Percentiles rank a stretch among this genome's conserved stretches.
Evolutionary conservation across 2,113 vertebrate genomes (phyloP).

Genomic region (Trinectes maculatus): DNA sequence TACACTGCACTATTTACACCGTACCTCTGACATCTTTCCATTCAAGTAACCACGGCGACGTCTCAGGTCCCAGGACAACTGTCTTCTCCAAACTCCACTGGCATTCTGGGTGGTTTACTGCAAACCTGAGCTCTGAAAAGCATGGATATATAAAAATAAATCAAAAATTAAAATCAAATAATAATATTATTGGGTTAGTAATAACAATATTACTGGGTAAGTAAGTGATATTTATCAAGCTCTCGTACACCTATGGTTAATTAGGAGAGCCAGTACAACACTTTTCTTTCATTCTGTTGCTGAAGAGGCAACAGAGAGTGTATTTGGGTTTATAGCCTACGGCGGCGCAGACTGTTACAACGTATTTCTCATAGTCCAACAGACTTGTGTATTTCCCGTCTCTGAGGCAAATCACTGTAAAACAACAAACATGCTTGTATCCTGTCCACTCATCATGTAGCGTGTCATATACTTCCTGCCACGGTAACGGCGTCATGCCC

Average conservation of each 20-base stretch:
- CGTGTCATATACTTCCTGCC: conserved; percentile 19
- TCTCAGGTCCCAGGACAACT: not conserved
- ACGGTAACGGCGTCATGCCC: conserved; percentile 18
- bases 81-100: not conserved
- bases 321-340: too few relatives aligned
- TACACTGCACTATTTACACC: not conserved
- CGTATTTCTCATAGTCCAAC: not conserved
- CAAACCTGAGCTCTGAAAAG: too few relatives aligned
- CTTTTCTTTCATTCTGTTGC: too few relatives aligned
- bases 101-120: not conserved
- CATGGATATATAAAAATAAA: too few relatives aligned
- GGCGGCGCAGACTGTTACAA: too few relatives aligned
- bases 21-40: not conserved
- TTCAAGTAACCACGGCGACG: not conserved
- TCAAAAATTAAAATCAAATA: too few relatives aligned
- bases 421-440: conserved; percentile 20
- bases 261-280: too few relatives aligned
- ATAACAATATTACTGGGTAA: too few relatives aligned
- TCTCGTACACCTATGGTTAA: too few relatives aligned
- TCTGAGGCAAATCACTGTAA: conserved; percentile 13
- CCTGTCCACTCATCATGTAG: conserved; percentile 30
- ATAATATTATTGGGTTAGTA: too few relatives aligned
- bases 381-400: conserved; percentile 5
- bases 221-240: too few relatives aligned
- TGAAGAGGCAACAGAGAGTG: too few relatives aligned